Evolutionary conservation across 23 tunicate genomes (phyloP), one percentile per base, ranked within the genome.

Genomic region (Trididemnum clinides): DNA sequence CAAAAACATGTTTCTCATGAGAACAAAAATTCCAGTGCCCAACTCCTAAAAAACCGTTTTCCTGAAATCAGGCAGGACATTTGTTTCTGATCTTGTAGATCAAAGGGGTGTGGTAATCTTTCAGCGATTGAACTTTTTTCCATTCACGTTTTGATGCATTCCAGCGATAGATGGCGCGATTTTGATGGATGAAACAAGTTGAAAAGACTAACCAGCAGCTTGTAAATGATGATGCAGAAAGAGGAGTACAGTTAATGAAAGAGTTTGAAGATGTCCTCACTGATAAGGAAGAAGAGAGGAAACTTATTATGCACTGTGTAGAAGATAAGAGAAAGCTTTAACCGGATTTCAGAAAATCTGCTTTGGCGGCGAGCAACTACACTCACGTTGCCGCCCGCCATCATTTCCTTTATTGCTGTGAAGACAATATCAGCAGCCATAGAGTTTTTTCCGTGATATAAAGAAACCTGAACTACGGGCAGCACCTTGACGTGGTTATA

Each of bases 21-120:
- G 54, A 7, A 10, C 10, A 44, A 44, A 44, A 44, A 7, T 15
- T 15, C 66, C n/a, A n/a, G n/a, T n/a, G 66, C 66, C 25, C 66
- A 25, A 10, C 66, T 15, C 21, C 66, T 19, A 28, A 28, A n/a
- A 59, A 59, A 28, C 66, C 66, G 22, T 15, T 59, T 59, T 59
- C 25, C 66, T 10, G 23, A 59, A 59, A 5, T 59, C 3, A 10
- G 27, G 5, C 25, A 4, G 3, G 66, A 59, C 66, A 59, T 28
- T n/a, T 59, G 66, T 59, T n/a, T 59, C 23, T 59, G 66, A 59
- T n/a, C 66, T 59, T 59, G 23, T 59, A 28, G 66, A 28, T 59
- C 27, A 59, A n/a, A 5, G 27, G 66, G 3, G 20, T 10, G 66
- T 59, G 66, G 22, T 59, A 19, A 59, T 59, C 3, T 59, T 59